Percentiles rank a stretch among this genome's conserved stretches.
These are phyloP conservation scores for Melanostigma gelatinosum DNA, from an alignment of 2,113 vertebrate genomes.

Conservation along the genomic window DNA sequence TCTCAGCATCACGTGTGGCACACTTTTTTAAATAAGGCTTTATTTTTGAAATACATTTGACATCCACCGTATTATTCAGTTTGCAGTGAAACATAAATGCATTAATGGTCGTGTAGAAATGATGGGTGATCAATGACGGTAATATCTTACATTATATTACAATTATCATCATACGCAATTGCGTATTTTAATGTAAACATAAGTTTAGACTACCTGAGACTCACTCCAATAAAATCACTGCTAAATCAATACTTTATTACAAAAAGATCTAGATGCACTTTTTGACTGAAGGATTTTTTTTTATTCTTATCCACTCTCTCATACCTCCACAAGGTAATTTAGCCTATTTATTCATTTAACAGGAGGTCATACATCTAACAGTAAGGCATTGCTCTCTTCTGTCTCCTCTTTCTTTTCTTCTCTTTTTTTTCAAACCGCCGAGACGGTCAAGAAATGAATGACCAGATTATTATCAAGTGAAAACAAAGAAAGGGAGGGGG, in stretches of 20 bases:
- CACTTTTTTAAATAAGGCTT: neutral
- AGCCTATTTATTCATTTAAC: slow-evolving; percentile 33
- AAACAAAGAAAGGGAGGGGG: neutral
- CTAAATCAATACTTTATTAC: slow-evolving; percentile 9
- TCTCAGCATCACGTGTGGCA: neutral
- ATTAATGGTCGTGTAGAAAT: neutral
- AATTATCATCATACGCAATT: neutral
- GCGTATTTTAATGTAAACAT: slow-evolving; percentile 5
- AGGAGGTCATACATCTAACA: slow-evolving; percentile 18
- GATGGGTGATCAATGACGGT: neutral
- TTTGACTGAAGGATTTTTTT: slow-evolving; percentile 34
- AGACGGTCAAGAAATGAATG: slow-evolving; percentile 51
- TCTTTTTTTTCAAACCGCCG: slow-evolving; percentile 17
- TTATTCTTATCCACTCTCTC: slow-evolving; percentile 16
- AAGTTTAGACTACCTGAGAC: neutral
- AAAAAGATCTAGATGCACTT: neutral
- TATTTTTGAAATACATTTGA: slow-evolving; percentile 15
- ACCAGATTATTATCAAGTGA: slow-evolving; percentile 37
- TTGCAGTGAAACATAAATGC: neutral
- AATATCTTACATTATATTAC: neutral
- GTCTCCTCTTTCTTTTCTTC: slow-evolving; percentile 26
- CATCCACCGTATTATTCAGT: neutral
- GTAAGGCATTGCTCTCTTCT: slow-evolving; percentile 34
- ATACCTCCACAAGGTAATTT: slow-evolving; percentile 32
- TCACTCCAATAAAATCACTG: slow-evolving; percentile 6